These are phyloP conservation scores for Zhengitettix transpicula DNA, from an alignment of 2,888 invertebrate species.

Conservation along the genomic window DNA sequence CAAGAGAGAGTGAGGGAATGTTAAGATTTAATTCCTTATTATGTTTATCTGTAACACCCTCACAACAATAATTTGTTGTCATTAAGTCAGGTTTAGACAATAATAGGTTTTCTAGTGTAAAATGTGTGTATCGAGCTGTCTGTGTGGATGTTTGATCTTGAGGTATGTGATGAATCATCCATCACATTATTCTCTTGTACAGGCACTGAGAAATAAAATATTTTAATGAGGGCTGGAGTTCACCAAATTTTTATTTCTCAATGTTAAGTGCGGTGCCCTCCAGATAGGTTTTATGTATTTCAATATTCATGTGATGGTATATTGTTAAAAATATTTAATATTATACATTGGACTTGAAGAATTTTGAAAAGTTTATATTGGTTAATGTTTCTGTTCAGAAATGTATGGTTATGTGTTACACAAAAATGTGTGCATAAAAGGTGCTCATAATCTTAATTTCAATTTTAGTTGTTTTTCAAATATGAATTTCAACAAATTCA, in stretches of 20 bases:
- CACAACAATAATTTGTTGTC: not conserved
- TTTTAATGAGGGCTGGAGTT: not conserved
- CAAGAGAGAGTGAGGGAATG: too few relatives aligned
- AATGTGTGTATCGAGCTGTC: not conserved
- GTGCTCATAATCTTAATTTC: not conserved
- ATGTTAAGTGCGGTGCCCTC: not conserved
- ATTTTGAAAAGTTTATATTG: too few relatives aligned
- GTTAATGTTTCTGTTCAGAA: too few relatives aligned
- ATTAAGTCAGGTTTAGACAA: constrained; percentile 5
- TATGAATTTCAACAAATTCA: not conserved
- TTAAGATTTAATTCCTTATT: not conserved
- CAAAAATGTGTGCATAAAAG: not conserved
- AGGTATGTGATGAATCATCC: not conserved
- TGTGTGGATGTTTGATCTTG: not conserved
- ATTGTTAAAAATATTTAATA: too few relatives aligned
- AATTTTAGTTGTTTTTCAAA: not conserved
- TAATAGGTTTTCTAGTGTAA: constrained; percentile 5
- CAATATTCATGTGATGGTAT: too few relatives aligned
- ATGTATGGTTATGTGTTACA: not conserved
- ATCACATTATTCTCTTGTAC: too few relatives aligned
- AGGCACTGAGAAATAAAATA: too few relatives aligned
- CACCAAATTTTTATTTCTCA: not conserved
- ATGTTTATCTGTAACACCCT: not conserved
- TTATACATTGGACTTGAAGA: too few relatives aligned
- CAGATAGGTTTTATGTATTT: too few relatives aligned